Conservation (phyloP, 2,797 vertebrate species). For the Peromyscus aztecus region DNA sequence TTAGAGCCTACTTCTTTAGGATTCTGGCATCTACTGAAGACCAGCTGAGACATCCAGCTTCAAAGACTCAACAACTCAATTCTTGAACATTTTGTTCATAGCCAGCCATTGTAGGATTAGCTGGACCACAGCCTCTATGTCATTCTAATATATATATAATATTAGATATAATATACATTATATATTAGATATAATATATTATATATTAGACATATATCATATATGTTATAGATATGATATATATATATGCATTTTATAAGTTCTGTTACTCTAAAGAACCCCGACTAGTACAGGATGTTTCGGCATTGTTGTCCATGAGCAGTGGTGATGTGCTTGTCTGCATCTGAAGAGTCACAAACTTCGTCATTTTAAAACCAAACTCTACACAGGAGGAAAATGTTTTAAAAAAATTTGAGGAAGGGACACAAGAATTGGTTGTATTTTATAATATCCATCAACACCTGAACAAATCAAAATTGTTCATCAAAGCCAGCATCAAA, state of each 20-base stretch:
- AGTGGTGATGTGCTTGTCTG: not conserved
- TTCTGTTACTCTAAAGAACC: not conserved
- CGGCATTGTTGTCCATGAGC: not conserved
- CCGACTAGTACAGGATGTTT: not conserved
- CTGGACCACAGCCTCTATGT: not conserved
- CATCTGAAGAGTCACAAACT: not conserved
- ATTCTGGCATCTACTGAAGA: not conserved
- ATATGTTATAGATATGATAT: too few relatives aligned
- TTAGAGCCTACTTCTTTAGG: not conserved
- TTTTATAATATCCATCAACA: slow-evolving; percentile 6
- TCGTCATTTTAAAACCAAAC: slow-evolving; percentile 8
- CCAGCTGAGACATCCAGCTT: not conserved
- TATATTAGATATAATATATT: not conserved
- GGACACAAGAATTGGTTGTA: not conserved
- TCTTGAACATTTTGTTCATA: not conserved
- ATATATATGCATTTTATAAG: too few relatives aligned
- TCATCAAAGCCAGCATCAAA: not conserved
- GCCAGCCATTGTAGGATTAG: not conserved
- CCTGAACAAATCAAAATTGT: not conserved
- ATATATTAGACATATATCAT: too few relatives aligned
- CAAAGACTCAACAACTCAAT: not conserved
- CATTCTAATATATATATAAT: not conserved
- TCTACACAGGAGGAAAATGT: not conserved
- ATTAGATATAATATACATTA: too few relatives aligned
- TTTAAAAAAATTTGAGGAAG: not conserved